Conservation (phyloP, 1,140 invertebrate species). For the Calliopsis andreniformis region DNA sequence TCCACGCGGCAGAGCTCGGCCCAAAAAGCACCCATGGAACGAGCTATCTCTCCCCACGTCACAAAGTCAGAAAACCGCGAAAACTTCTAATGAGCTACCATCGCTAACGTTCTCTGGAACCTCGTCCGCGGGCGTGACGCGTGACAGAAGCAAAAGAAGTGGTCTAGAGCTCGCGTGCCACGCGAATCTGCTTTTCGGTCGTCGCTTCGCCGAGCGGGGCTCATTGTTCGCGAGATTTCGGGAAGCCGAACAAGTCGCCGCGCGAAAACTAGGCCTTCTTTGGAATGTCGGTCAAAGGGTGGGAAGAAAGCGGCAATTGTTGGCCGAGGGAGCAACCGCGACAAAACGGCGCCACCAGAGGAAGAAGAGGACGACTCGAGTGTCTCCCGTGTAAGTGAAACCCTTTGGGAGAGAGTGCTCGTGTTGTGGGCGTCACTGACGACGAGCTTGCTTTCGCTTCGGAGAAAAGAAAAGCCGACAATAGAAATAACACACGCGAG, state of each 20-base stretch:
- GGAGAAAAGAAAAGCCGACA: neutral
- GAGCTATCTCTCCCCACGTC: too few relatives aligned
- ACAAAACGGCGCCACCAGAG: slow-evolving; percentile 8
- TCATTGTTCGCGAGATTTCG: slow-evolving; percentile 8
- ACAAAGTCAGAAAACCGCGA: too few relatives aligned
- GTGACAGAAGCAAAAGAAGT: too few relatives aligned
- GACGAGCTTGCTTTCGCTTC: neutral
- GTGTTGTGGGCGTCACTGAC: slow-evolving; percentile 10
- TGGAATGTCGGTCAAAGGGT: slow-evolving; percentile 34
- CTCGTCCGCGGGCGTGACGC: too few relatives aligned
- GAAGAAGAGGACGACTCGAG: slow-evolving; percentile 3
- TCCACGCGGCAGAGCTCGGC: too few relatives aligned
- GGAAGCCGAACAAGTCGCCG: slow-evolving; percentile 17
- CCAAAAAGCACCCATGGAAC: too few relatives aligned
- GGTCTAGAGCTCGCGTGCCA: too few relatives aligned
- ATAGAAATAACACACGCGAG: slow-evolving; percentile 35
- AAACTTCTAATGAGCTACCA: too few relatives aligned
- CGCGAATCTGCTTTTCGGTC: neutral
- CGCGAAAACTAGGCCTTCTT: slow-evolving; percentile 18
- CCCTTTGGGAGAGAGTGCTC: slow-evolving; percentile 1
- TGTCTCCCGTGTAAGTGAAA: slow-evolving; percentile 19
- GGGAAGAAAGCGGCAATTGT: slow-evolving; percentile 24
- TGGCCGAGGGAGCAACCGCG: slow-evolving; percentile 1
- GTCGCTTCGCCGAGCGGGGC: neutral
- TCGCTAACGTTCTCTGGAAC: too few relatives aligned